phyloP scores from a whole-genome alignment of 2,113 vertebrate genomes.

The Micromys minutus region DNA sequence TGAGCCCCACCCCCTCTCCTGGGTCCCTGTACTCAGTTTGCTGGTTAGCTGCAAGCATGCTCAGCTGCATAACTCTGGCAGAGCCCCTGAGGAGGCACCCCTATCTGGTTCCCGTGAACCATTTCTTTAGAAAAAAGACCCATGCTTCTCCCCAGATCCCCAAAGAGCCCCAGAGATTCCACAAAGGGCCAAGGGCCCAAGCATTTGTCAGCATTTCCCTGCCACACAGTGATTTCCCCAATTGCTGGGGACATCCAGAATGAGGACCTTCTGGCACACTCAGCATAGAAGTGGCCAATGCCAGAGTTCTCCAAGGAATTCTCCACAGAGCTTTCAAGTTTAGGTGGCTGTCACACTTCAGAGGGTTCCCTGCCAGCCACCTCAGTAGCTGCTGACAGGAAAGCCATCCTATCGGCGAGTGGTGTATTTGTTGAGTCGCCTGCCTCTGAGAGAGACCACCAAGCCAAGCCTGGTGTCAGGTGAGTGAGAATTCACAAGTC shows the following conservation, averaged over 20 bases:
- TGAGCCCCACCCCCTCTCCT: no score
- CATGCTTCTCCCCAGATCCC: neutral
- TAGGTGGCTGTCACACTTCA: neutral
- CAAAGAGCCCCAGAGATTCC: neutral
- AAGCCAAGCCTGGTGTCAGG: neutral
- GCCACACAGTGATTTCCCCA: no score
- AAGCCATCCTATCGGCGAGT: neutral
- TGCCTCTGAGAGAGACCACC: neutral
- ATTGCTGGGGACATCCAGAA: neutral
- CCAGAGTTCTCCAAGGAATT: neutral
- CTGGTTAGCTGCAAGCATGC: no score
- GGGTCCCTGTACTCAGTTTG: no score
- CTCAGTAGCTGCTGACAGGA: neutral
- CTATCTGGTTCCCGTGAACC: no score
- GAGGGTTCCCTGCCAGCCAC: neutral
- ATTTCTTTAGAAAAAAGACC: neutral
- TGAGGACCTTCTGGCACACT: neutral
- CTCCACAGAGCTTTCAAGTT: neutral
- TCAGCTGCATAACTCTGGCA: no score
- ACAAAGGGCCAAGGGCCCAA: neutral
- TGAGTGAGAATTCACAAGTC: neutral
- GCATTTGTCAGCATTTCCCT: neutral
- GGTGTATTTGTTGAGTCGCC: neutral
- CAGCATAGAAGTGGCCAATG: neutral
- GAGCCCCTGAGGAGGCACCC: no score